Percentiles rank a stretch among this genome's conserved stretches.
Evolutionary conservation across 1,140 invertebrate genomes (phyloP).

Genomic region (Drosophila ohnishii): DNA sequence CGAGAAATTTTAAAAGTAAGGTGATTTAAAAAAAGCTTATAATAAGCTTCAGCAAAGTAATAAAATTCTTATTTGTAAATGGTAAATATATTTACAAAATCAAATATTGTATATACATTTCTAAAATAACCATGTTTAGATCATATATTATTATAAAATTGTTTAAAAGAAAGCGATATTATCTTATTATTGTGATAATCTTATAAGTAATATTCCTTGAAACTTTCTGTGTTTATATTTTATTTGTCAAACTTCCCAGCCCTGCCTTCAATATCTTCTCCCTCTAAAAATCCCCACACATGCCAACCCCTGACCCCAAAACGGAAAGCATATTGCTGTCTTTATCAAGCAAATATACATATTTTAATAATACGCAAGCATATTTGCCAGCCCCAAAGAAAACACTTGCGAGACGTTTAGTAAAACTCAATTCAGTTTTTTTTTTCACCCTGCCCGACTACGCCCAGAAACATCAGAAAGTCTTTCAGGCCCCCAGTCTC

Average conservation of each 20-base stretch:
- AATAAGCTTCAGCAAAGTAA: background rate
- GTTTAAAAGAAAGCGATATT: background rate
- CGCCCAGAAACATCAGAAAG: constrained; percentile 51
- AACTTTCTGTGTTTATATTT: background rate
- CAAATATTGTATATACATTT: too few relatives aligned
- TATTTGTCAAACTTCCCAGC: background rate
- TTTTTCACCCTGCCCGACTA: constrained; percentile 22
- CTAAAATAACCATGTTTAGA: too few relatives aligned
- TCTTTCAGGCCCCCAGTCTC: constrained; percentile 6
- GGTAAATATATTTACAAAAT: too few relatives aligned
- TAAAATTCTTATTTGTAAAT: background rate
- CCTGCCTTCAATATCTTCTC: background rate
- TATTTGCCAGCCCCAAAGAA: constrained; percentile 15
- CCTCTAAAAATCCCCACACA: background rate
- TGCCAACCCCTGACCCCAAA: constrained; percentile 16
- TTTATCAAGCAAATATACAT: constrained; percentile 30
- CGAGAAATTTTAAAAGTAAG: background rate
- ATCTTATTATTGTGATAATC: background rate
- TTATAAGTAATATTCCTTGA: background rate
- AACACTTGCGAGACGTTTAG: constrained; percentile 61
- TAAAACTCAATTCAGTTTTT: constrained; percentile 59
- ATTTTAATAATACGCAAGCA: constrained; percentile 24
- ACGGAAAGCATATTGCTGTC: constrained; percentile 60
- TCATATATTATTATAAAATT: too few relatives aligned
- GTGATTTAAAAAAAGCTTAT: background rate